Evolutionary conservation across 2,797 vertebrate genomes (phyloP), one percentile per base, ranked within the genome.

Genomic region (Spinus olivaceus): DNA sequence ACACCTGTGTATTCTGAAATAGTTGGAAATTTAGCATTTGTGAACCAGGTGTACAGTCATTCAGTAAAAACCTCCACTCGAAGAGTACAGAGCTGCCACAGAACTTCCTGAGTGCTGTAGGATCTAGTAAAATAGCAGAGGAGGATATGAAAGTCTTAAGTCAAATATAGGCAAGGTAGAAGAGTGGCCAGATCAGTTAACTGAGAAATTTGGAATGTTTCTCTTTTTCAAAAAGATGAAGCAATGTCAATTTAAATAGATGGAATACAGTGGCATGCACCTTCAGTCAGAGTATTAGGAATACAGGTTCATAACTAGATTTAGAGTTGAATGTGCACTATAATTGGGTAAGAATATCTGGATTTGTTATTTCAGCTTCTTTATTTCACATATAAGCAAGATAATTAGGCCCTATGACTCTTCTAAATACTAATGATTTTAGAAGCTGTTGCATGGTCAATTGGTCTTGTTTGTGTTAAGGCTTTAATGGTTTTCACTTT

Each of bases 21-120:
- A 95, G 30, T 19, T 86, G 56, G 28, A 88, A 76, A 46, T 90
- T 81, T 61, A 81, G 42, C 83, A 84, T 33, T 54, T 76, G 12
- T 81, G 82, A 82, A 64, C 72, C 92, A 94, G 87, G 66, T 92
- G 89, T 94, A 27, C 23, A 4, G 7, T 85, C 41, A 35, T 9
- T 66, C 51, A 73, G 42, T 70, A 54, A 84, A 91, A 83, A 57
- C 9, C 30, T 81, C 70, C 46, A 79, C 41, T 74, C 27, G 25
- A 46, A 76, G 35, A 7, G 23, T 28, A 27, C 6, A 6, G 27
- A 80, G 73, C 73, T 97, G 91, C 85, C 81, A 78, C 89, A 90
- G 92, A 97, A 94, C 92, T 95, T 92, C 81, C 72, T 42, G 71
- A 92, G 84, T 94, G 94, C 92, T 91, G 65, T 51, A 96, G 91